phyloP scores from a whole-genome alignment of 1,140 invertebrate genomes.

The Drosophila murphyi region DNA sequence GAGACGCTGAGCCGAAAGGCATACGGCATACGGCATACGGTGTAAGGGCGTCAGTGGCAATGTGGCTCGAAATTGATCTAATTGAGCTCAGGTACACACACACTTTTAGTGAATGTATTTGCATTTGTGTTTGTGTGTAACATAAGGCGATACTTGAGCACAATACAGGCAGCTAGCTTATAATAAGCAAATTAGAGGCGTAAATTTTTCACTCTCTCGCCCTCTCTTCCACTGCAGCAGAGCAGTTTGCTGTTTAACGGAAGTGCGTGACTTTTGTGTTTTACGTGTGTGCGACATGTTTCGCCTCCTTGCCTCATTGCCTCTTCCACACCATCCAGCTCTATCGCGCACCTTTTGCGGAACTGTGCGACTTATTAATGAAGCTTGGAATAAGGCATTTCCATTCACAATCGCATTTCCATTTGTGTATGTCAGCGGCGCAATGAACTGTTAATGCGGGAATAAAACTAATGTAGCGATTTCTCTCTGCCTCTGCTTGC shows the following conservation, averaged over 20 bases:
- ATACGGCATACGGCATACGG: conserved; percentile 33
- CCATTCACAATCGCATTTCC: conserved; percentile 36
- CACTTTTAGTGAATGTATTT: conserved; percentile 2
- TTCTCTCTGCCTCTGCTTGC: neutral
- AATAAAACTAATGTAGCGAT: neutral
- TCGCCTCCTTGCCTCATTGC: conserved; percentile 13
- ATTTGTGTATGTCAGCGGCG: conserved; percentile 42
- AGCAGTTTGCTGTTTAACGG: conserved; percentile 48
- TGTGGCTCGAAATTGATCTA: conserved; percentile 75
- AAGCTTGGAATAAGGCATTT: conserved; percentile 37
- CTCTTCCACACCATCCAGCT: conserved; percentile 5
- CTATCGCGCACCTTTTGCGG: conserved; percentile 34
- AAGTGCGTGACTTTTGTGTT: conserved; percentile 79
- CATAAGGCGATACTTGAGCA: conserved; percentile 25
- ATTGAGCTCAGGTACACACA: conserved; percentile 68
- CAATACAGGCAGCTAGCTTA: conserved; percentile 20
- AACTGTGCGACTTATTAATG: conserved; percentile 68
- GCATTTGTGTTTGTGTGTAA: conserved; percentile 40
- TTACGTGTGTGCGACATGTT: conserved; percentile 69
- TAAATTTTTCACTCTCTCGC: conserved; percentile 19
- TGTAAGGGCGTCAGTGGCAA: conserved; percentile 68
- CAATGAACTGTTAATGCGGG: conserved; percentile 62
- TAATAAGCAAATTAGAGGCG: conserved; percentile 57
- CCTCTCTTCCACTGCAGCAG: neutral
- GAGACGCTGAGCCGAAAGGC: conserved; percentile 21